Conservation (phyloP, 2,113 vertebrate genomes). For the Progne subis region DNA sequence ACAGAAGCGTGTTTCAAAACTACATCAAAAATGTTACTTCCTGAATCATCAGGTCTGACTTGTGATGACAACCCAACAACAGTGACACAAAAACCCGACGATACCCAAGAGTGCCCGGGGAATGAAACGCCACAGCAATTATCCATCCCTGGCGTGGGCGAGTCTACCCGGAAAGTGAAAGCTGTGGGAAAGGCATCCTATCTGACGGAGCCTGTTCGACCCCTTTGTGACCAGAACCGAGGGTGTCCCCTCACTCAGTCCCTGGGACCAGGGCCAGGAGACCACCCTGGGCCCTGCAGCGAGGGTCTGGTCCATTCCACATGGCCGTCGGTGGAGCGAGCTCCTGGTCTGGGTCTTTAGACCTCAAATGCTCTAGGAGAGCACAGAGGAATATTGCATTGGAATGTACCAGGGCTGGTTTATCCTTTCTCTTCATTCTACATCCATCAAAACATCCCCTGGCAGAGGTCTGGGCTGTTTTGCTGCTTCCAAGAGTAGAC, state of each 20-base stretch:
- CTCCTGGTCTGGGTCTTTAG: background rate
- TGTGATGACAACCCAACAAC: slow-evolving; percentile 46
- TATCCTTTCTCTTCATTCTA: background rate
- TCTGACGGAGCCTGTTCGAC: background rate
- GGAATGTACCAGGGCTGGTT: background rate
- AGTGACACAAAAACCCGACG: slow-evolving; percentile 20
- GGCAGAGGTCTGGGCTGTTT: background rate
- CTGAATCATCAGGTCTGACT: slow-evolving; percentile 67
- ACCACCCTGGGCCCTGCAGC: fast-evolving
- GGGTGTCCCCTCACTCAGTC: background rate
- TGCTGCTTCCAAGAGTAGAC: background rate
- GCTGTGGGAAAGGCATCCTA: background rate
- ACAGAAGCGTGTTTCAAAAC: slow-evolving; percentile 63
- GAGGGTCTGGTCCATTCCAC: fast-evolving
- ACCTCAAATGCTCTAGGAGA: background rate
- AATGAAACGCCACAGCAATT: slow-evolving; percentile 19
- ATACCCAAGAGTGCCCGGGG: slow-evolving; percentile 36
- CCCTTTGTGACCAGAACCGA: background rate
- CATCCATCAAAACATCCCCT: background rate
- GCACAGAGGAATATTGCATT: background rate
- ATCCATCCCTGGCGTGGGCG: background rate
- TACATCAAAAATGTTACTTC: slow-evolving; percentile 60
- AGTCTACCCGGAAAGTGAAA: slow-evolving; percentile 30
- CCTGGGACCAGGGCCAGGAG: background rate
- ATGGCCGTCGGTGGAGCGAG: fast-evolving